A percentile compares a stretch with the other conserved stretches of the same genome.
Evolutionary conservation across 2,888 invertebrate genomes (phyloP).

Genomic region (Parnassius mnemosyne): DNA sequence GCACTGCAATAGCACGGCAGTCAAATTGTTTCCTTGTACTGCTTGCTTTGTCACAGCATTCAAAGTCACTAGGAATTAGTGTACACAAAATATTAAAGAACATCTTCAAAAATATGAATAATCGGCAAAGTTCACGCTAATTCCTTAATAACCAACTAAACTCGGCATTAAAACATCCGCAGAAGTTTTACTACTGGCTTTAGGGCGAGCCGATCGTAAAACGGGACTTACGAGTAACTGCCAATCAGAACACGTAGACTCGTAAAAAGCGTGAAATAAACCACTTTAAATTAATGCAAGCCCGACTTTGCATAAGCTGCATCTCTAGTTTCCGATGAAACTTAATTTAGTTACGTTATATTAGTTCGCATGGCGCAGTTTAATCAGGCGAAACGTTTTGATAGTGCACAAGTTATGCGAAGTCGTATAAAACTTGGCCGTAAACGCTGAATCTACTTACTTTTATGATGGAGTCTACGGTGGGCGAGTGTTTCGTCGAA

Average conservation of each 20-base stretch:
- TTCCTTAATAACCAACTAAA: conserved; percentile 32
- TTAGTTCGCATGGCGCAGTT: conserved; percentile 48
- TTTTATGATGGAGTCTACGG: conserved; percentile 56
- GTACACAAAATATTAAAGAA: not conserved
- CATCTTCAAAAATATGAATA: conserved; percentile 2
- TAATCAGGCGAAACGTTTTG: conserved; percentile 52
- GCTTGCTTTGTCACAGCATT: not conserved
- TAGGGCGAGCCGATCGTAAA: conserved; percentile 43
- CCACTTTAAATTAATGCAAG: conserved; percentile 52
- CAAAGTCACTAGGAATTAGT: not conserved
- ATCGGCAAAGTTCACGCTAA: conserved; percentile 20
- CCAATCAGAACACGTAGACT: conserved; percentile 48
- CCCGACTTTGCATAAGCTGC: conserved; percentile 41
- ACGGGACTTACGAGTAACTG: conserved; percentile 42
- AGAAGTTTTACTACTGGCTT: conserved; percentile 36
- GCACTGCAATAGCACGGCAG: too few relatives aligned
- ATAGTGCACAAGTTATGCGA: conserved; percentile 54
- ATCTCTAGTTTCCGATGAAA: conserved; percentile 47
- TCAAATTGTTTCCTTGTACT: too few relatives aligned
- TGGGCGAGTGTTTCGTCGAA: conserved; percentile 46
- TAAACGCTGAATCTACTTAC: conserved; percentile 68
- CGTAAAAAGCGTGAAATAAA: conserved; percentile 48
- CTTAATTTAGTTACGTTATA: conserved; percentile 59
- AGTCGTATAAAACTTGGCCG: conserved; percentile 57
- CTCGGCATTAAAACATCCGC: conserved; percentile 33